Conservation (phyloP, 2,113 vertebrate genomes). For the Tetrao urogallus region DNA sequence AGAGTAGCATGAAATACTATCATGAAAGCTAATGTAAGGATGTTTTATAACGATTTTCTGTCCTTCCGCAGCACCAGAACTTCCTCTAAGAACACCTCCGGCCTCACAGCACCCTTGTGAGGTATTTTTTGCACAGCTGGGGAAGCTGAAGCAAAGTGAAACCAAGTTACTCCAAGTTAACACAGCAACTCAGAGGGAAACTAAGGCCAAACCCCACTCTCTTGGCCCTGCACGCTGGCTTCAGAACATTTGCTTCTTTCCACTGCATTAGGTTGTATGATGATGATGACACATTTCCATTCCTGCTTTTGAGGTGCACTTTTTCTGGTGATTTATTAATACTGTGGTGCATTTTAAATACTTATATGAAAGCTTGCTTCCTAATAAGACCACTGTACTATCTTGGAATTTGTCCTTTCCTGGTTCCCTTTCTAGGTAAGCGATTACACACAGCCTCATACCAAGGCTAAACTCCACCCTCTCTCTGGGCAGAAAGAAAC, state of each 20-base stretch:
- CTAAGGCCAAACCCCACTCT: background rate
- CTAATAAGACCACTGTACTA: background rate
- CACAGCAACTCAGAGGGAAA: background rate
- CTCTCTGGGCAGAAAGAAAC: background rate
- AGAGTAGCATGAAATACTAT: constrained; percentile 30
- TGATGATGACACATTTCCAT: background rate
- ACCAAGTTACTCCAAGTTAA: background rate
- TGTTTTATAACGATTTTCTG: background rate
- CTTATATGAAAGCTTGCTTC: background rate
- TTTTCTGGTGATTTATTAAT: background rate
- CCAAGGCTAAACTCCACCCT: background rate
- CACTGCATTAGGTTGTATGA: background rate
- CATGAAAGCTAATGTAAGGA: background rate
- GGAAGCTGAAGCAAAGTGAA: constrained; percentile 2
- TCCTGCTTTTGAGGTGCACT: background rate
- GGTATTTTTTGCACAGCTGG: background rate
- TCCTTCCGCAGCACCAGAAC: background rate
- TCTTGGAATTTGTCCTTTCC: background rate
- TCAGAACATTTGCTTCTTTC: background rate
- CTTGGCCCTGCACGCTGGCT: background rate
- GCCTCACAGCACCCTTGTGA: constrained; percentile 59
- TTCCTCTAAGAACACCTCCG: constrained; percentile 17
- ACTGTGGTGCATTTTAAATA: background rate
- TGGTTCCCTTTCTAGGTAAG: background rate
- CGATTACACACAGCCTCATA: background rate